A percentile compares a stretch with the other conserved stretches of the same genome.
These are phyloP conservation scores for Oryctes rhinoceros DNA, from an alignment of 1,140 invertebrate species.

Conservation along the genomic window DNA sequence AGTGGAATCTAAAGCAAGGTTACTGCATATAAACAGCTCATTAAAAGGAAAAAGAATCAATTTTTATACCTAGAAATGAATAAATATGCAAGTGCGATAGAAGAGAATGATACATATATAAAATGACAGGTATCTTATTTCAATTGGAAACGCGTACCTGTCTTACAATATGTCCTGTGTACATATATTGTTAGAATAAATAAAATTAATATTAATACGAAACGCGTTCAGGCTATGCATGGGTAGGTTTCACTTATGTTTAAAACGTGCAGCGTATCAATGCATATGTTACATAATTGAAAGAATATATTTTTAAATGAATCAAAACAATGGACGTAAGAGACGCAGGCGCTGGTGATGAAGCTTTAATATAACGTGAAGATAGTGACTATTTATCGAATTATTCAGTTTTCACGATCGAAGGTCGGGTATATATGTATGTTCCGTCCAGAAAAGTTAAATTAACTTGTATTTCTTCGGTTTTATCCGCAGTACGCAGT, in stretches of 20 bases:
- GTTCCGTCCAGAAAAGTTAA: too few relatives aligned
- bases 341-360: neutral
- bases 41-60: neutral
- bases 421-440: too few relatives aligned
- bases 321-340: neutral
- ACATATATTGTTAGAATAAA: neutral
- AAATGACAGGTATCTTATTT: slow-evolving; percentile 21
- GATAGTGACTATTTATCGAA: too few relatives aligned
- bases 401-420: too few relatives aligned
- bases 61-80: slow-evolving; percentile 9
- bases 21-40: neutral
- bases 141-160: slow-evolving; percentile 2
- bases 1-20: neutral
- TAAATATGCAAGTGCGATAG: neutral
- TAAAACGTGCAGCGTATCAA: slow-evolving; percentile 6
- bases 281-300: slow-evolving; percentile 2
- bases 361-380: too few relatives aligned
- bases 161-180: neutral
- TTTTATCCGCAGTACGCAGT: too few relatives aligned
- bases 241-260: slow-evolving; percentile 7
- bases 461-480: too few relatives aligned
- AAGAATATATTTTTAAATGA: neutral
- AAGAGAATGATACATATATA: slow-evolving; percentile 10
- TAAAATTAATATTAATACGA: neutral
- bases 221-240: neutral